Evolutionary conservation across 2,888 invertebrate species (phyloP).

Genomic region (Eristalinus aeneus): DNA sequence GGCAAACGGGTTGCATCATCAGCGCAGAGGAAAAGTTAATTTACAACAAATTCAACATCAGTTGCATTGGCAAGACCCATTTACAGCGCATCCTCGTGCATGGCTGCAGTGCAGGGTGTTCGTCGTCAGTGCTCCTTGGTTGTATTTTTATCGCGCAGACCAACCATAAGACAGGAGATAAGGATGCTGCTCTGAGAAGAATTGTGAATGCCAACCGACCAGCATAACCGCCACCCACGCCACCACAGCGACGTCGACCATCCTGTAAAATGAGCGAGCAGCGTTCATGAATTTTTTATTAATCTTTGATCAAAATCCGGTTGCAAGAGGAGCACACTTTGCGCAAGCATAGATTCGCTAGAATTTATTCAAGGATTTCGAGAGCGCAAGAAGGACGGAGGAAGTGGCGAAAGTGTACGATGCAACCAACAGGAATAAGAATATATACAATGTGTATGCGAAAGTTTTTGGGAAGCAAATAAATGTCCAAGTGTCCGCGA

Average conservation of each 20-base stretch:
- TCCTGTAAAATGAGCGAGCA: conserved; percentile 37
- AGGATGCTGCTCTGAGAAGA: background rate
- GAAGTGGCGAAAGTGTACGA: background rate
- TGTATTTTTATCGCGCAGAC: background rate
- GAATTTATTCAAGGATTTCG: conserved; percentile 63
- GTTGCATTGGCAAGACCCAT: background rate
- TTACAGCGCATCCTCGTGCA: background rate
- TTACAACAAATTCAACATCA: conserved; percentile 5
- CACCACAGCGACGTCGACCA: background rate
- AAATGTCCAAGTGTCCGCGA: conserved; percentile 56
- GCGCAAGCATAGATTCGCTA: conserved; percentile 50
- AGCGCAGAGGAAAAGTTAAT: conserved; percentile 1
- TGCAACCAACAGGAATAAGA: conserved; percentile 33
- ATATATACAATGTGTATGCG: conserved; percentile 53
- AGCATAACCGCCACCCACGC: background rate
- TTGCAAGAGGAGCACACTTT: background rate
- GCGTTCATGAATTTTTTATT: conserved; percentile 67
- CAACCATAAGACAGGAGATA: background rate
- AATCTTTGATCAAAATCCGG: conserved; percentile 58
- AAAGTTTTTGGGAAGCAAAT: conserved; percentile 40
- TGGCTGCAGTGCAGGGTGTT: background rate
- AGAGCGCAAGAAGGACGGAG: background rate
- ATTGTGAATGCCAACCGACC: conserved; percentile 11
- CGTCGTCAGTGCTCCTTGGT: background rate
- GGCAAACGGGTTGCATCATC: background rate